Evolutionary conservation across 2,113 vertebrate species (phyloP).

Genomic region (Cebus imitator): DNA sequence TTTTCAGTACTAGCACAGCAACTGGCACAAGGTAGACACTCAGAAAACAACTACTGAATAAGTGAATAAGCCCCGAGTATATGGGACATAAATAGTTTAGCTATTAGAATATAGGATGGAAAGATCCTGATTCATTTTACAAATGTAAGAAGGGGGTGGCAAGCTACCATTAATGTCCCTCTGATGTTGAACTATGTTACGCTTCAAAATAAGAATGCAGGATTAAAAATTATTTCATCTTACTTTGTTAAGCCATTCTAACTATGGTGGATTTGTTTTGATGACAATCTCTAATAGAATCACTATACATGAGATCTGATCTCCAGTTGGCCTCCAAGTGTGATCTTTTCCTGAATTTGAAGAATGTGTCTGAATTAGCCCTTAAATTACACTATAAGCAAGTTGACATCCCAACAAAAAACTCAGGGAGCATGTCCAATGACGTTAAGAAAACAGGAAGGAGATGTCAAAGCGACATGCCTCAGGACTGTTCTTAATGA

Average conservation of each 20-base stretch:
- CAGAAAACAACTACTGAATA: neutral
- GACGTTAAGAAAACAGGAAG: neutral
- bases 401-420: neutral
- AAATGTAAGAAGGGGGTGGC: neutral
- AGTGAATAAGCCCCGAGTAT: neutral
- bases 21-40: neutral
- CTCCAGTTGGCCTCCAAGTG: neutral
- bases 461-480: neutral
- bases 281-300: neutral
- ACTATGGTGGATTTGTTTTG: neutral
- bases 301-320: neutral
- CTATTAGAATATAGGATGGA: neutral
- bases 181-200: neutral
- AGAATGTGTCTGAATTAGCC: neutral
- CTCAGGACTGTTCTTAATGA: neutral
- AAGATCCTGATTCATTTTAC: neutral
- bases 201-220: neutral
- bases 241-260: neutral
- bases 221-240: neutral
- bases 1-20: neutral
- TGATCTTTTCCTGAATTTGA: neutral
- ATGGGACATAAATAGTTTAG: neutral
- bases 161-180: neutral
- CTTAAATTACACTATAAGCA: neutral
- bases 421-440: neutral